Evolutionary conservation across 2,113 vertebrate species (phyloP), one percentile per base, ranked within the genome.

Genomic region (Mus spicilegus): DNA sequence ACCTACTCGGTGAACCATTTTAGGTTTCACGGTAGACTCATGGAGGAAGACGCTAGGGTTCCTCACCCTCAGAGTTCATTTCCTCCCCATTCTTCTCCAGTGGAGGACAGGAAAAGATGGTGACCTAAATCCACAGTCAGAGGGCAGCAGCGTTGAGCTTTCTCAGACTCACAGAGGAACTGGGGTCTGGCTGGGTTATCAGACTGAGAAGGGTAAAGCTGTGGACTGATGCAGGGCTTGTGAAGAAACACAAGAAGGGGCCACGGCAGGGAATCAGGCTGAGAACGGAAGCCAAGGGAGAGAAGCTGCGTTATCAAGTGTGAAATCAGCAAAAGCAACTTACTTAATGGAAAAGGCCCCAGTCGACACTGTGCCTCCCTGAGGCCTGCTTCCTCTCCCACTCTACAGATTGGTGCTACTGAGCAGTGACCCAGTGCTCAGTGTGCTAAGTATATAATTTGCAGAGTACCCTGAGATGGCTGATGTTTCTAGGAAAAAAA

Each of bases 401-500:
- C 58, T 3, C 39, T 42, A 0, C 13, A 87, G 90, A 61, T 46
- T 3, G 88, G 75, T 73, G 54, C 85, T 6, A 0, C 78, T 69
- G 88, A 78, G 75, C 88, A 8, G 0, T 95, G 97, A 80, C 81
- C 96, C 96, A 97, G 80, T 95, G 72, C 92, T 96, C 73, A 65
- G 0, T 65, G 46, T 88, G 63, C 95, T 75, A 1, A 3, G 95
- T 90, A 98, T 95, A 3, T 3, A 8, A 95, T 97, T 95, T 89
- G 46, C 26, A 84, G 95, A 92, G 93, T 92, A 88, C 87, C 26
- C 69, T 13, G 33, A 80, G 73, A 24, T 87, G 76, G 80, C 58
- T 46, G 97, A 17, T 95, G 20, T 96, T 98, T 98, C 97, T 97
- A 98, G 97, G 94, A 97, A 97, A 39, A 1, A 96, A 94, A 88